Conservation (phyloP, 2,888 invertebrate genomes). For the Julus scanicus region DNA sequence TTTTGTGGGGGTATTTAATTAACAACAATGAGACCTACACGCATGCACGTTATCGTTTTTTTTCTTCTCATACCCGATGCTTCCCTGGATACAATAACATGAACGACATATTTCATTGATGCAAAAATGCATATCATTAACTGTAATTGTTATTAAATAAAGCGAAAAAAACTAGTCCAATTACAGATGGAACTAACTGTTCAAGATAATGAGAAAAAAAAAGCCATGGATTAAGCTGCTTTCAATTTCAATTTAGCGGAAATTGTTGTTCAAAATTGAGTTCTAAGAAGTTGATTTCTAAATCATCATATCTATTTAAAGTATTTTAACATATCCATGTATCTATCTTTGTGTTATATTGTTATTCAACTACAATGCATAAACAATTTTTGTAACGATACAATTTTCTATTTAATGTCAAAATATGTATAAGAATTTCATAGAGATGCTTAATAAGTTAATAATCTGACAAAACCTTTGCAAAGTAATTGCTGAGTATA, state of each 20-base stretch:
- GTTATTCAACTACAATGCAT: too few species aligned
- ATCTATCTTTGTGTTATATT: too few species aligned
- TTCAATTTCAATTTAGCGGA: not conserved
- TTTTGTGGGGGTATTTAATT: not conserved
- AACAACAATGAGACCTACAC: not conserved
- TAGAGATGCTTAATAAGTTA: too few species aligned
- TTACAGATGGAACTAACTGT: not conserved
- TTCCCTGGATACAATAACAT: not conserved
- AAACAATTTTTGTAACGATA: too few species aligned
- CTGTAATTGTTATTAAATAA: not conserved
- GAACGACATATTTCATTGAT: not conserved
- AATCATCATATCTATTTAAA: not conserved
- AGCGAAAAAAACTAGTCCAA: not conserved
- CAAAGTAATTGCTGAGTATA: too few species aligned
- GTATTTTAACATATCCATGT: too few species aligned
- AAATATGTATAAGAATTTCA: too few species aligned
- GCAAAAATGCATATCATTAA: not conserved
- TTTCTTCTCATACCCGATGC: not conserved
- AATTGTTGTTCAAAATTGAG: not conserved
- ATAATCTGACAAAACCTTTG: too few species aligned
- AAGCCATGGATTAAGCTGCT: not conserved
- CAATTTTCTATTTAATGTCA: too few species aligned
- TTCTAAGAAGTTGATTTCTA: not conserved
- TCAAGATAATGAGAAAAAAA: not conserved
- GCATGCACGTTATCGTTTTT: not conserved